Base-by-base conservation (phyloP, 2,888 invertebrate genomes). In the Sarcophaga subvicina region DNA sequence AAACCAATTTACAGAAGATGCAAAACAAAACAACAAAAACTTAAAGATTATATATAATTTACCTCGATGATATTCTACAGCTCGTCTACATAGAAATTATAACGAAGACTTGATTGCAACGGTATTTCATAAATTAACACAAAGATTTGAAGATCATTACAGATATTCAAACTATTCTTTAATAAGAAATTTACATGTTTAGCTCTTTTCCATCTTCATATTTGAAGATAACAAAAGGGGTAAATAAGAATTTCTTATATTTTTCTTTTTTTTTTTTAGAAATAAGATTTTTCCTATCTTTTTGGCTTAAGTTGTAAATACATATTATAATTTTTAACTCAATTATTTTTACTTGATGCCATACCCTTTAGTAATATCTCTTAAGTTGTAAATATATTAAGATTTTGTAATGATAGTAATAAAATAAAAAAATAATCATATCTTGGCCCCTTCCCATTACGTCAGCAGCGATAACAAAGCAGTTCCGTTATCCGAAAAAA, bases 171-270 rank as follows among this genome's bases (percentile, higher is more conserved):
- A 66, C 10, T 66, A 27, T 66, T n/a, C 27, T 14, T 25, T 66
- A n/a, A 66, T 66, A 66, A 66, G 66, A 66, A 45, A 66, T 66
- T 66, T 66, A 45, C 22, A 66, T 10, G 37, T 27, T 66, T 66
- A 66, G 17, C 37, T 37, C 66, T 17, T 66, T 66, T 37, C 27
- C n/a, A 27, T 27, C 66, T 37, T 66, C 27, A 45, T 17, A 8
- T 4, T 10, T 37, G 37, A 66, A 66, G 66, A 27, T 66, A 4
- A 37, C 5, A 66, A 37, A 66, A 66, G 45, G 17, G 37, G n/a
- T 66, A 11, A 17, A 2, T 66, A 8, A 66, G 17, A 66, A 66
- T 10, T 37, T 66, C 66, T 66, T 27, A 27, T 27, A 4, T 27
- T 27, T 27, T 27, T 27, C 4, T 27, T 27, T 22, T 22, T 27